A percentile compares a stretch with the other conserved stretches of the same genome.
Evolutionary conservation across 1,140 invertebrate genomes (phyloP).

Genomic region (Archivesica marissinica): DNA sequence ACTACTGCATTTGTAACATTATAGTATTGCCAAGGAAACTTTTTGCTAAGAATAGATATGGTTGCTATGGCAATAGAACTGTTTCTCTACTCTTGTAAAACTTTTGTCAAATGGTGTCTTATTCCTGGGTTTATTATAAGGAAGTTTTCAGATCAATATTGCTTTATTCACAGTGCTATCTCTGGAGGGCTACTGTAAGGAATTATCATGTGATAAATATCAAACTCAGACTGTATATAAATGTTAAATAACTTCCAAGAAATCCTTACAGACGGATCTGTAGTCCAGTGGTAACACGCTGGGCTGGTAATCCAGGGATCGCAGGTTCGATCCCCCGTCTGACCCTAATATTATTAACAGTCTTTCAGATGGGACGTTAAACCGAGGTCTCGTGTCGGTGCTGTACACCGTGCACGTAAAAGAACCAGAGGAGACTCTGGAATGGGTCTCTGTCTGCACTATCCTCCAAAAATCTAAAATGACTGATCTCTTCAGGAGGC

Average conservation of each 20-base stretch:
- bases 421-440: no score
- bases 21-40: background rate
- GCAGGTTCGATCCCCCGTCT: background rate
- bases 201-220: background rate
- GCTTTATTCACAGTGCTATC: background rate
- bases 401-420: no score
- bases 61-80: constrained; percentile 15
- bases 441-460: no score
- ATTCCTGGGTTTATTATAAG: background rate
- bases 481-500: no score
- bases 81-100: constrained; percentile 8
- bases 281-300: background rate
- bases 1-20: background rate
- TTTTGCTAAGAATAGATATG: background rate
- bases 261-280: background rate
- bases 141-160: constrained; percentile 29
- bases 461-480: no score
- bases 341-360: background rate
- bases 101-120: background rate
- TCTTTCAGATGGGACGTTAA: background rate
- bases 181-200: background rate
- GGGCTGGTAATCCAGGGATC: background rate
- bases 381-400: no score
- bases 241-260: background rate
- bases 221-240: background rate